Base-by-base conservation (phyloP, 2,113 vertebrate genomes). In the Centropus unirufus region DNA sequence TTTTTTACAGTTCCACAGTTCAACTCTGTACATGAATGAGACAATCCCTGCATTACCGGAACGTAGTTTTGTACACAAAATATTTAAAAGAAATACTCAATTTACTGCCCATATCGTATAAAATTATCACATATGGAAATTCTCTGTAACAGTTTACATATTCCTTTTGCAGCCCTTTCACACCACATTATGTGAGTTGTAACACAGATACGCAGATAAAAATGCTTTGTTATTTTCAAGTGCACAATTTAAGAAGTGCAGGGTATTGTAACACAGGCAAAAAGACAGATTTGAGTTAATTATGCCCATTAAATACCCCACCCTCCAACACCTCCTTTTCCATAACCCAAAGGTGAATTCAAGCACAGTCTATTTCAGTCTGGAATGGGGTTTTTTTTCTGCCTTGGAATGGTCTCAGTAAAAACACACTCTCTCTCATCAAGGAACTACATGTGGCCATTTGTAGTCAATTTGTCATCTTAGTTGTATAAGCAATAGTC, bases 401-500 rank as follows among this genome's bases (percentile, higher is more conserved):
- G 90, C 83, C 80, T 83, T 57, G 83, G 79, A 52, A 39, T 14
- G 61, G 52, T 72, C 93, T 95, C 5, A 64, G 81, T 55, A 89
- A 77, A 83, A 89, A 90, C 90, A 79, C 92, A 44, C 92, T 83
- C 94, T 87, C 89, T 86, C 92, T 96, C 93, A 47, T 62, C 73
- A 63, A 90, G 77, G 79, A 92, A 49, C 76, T 70, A 29, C 0
- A 3, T 61, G 91, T 80, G 94, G 79, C 72, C 89, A 68, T 77
- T 97, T 95, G 93, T 94, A 96, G 95, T 96, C 93, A 82, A 61
- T 85, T 61, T 66, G 57, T 97, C 96, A 97, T 93, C 97, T 63
- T 95, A 90, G 96, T 91, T 96, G 96, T 95, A 96, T 97, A 95
- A 96, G 89, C 95, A 89, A 95, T 74, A 96, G 94, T 96, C 97